Conservation (phyloP, 2,113 vertebrate genomes). For the Muscicapa adusta region DNA sequence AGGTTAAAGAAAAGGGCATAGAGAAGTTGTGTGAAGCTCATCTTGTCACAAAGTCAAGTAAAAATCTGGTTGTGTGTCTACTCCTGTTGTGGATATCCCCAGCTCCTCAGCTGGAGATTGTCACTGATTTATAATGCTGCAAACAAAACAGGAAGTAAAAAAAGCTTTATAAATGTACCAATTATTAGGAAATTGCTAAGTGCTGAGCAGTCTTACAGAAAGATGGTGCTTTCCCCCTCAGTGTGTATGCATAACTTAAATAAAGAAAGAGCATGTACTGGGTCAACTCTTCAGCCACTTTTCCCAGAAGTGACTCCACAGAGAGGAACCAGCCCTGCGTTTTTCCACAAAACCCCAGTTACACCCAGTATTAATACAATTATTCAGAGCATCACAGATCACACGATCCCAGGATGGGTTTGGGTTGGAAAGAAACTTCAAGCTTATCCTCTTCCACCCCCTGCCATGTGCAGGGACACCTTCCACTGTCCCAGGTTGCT, state of each 20-base stretch:
- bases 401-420: background rate
- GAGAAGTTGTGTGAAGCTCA: fast-evolving
- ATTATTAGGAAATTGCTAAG: background rate
- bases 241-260: background rate
- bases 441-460: fast-evolving
- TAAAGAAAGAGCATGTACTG: fast-evolving
- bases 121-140: background rate
- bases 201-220: background rate
- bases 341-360: background rate
- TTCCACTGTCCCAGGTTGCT: fast-evolving
- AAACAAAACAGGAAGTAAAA: background rate
- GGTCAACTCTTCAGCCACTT: background rate
- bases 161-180: background rate
- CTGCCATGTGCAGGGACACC: background rate
- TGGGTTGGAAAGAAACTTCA: background rate
- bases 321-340: background rate
- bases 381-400: fast-evolving
- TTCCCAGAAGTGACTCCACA: background rate
- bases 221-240: background rate
- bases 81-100: background rate
- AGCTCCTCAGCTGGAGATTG: fast-evolving
- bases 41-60: background rate
- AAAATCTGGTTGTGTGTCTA: background rate
- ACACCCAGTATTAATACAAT: background rate
- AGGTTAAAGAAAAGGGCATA: background rate